Evolutionary conservation across 2,797 vertebrate genomes (phyloP).

Genomic region (Pachyuromys duprasi): DNA sequence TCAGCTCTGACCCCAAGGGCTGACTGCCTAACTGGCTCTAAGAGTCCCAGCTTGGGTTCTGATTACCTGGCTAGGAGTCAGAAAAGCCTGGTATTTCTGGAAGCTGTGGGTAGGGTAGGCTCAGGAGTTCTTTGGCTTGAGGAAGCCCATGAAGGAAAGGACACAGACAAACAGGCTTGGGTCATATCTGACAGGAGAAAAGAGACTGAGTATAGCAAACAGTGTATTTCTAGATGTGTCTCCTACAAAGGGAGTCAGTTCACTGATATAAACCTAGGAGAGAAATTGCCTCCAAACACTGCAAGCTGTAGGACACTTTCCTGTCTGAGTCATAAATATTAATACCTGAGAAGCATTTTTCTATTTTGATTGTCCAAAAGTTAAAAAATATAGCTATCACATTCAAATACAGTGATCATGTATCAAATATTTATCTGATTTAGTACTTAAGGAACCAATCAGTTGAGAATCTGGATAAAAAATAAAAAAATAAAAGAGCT

Average conservation of each 20-base stretch:
- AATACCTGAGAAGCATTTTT: background rate
- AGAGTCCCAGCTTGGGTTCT: background rate
- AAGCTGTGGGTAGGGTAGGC: background rate
- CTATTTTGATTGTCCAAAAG: conserved; percentile 20
- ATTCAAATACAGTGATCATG: background rate
- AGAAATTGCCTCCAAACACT: background rate
- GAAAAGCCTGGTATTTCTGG: background rate
- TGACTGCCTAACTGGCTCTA: background rate
- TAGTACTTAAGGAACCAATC: background rate
- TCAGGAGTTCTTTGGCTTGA: background rate
- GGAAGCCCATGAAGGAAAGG: background rate
- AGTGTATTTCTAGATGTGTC: background rate
- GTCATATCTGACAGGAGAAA: background rate
- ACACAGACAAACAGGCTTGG: background rate
- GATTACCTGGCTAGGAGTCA: background rate
- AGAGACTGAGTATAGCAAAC: background rate
- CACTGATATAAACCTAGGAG: background rate
- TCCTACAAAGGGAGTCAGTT: background rate
- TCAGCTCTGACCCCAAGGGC: background rate
- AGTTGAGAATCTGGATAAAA: background rate
- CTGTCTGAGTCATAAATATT: background rate
- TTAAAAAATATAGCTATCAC: background rate
- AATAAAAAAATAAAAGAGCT: too few species aligned
- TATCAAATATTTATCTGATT: conserved; percentile 14
- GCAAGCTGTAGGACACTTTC: background rate